Percentiles rank a stretch among this genome's conserved stretches.
Evolutionary conservation across 1,140 invertebrate genomes (phyloP).

Genomic region (Hylyphantes graminicola): DNA sequence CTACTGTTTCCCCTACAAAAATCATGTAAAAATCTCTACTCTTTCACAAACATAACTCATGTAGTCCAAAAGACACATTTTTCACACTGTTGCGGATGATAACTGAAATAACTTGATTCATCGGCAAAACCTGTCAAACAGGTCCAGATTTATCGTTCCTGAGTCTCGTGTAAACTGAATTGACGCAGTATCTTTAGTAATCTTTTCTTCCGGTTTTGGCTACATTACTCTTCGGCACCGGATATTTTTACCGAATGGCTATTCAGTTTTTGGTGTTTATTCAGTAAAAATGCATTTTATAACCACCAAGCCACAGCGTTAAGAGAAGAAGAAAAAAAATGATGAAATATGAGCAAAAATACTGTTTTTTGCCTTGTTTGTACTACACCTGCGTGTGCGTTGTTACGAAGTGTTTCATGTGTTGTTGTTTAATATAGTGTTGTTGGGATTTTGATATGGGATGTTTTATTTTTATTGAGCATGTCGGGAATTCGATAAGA

Average conservation of each 20-base stretch:
- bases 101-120: slow-evolving; percentile 51
- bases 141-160: slow-evolving; percentile 53
- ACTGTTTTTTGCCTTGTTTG: no score
- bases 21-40: slow-evolving; percentile 47
- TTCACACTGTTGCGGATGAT: slow-evolving; percentile 47
- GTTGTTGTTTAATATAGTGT: no score
- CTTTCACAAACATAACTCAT: slow-evolving; percentile 45
- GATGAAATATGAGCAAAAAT: no score
- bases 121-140: slow-evolving; percentile 50
- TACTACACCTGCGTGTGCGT: no score
- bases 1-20: slow-evolving; percentile 16
- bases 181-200: slow-evolving; percentile 40
- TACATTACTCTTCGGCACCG: slow-evolving; percentile 5
- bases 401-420: no score
- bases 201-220: slow-evolving; percentile 30
- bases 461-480: no score
- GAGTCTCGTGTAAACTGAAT: slow-evolving; percentile 45
- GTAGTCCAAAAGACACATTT: slow-evolving; percentile 29
- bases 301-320: background rate
- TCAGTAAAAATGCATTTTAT: slow-evolving; percentile 31
- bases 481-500: no score
- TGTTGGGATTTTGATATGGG: no score
- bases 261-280: slow-evolving; percentile 35
- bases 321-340: no score
- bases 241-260: slow-evolving; percentile 20